phyloP scores from a whole-genome alignment of 2,888 invertebrate genomes.

The Zaprionus lineosus region DNA sequence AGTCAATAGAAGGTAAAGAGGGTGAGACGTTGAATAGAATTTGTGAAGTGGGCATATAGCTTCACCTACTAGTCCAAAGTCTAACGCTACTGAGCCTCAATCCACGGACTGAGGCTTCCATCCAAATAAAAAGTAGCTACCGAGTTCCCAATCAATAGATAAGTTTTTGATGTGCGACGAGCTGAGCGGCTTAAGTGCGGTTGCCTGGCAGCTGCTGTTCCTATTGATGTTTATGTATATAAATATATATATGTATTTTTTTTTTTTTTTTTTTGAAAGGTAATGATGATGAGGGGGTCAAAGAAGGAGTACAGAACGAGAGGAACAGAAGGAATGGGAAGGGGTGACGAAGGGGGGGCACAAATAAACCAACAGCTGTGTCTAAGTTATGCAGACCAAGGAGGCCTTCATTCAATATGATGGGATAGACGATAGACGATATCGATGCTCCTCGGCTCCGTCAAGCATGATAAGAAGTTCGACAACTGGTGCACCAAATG shows the following conservation, averaged over 20 bases:
- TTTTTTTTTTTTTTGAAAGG: constrained; percentile 16
- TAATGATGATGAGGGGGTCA: too few relatives aligned
- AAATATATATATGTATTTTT: constrained; percentile 21
- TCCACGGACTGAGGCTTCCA: background rate
- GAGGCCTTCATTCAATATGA: constrained; percentile 27
- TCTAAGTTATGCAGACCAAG: constrained; percentile 18
- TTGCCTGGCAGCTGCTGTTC: constrained; percentile 42
- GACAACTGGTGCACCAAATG: constrained; percentile 24
- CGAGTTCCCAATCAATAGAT: constrained; percentile 45
- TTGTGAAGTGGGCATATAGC: constrained; percentile 7
- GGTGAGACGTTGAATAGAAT: constrained; percentile 33
- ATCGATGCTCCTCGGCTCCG: constrained; percentile 31
- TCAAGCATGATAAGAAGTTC: constrained; percentile 40
- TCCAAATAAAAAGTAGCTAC: constrained; percentile 28
- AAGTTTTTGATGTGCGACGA: constrained; percentile 36
- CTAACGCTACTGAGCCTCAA: background rate
- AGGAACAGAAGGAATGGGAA: background rate
- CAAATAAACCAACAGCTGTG: constrained; percentile 29
- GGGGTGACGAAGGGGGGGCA: background rate
- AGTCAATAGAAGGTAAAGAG: too few relatives aligned
- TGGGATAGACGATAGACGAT: too few relatives aligned
- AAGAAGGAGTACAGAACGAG: constrained; percentile 4
- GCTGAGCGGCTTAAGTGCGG: constrained; percentile 58
- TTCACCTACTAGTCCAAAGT: background rate
- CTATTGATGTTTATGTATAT: constrained; percentile 34